These are phyloP conservation scores for Papilio aristodemus DNA, from an alignment of 1,140 invertebrate genomes.

Conservation along the genomic window DNA sequence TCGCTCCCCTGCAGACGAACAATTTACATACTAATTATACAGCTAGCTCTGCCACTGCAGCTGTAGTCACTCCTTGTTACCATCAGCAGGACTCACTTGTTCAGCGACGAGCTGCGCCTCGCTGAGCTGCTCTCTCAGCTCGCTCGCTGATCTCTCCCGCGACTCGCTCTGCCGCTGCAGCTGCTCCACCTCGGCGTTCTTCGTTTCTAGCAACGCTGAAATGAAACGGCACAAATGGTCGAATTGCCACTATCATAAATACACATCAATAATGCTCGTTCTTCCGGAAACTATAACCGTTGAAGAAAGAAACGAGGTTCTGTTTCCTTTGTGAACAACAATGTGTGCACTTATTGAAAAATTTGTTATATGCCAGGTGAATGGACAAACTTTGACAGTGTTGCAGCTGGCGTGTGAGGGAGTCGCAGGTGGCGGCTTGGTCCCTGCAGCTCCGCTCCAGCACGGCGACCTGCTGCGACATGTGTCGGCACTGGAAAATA, in stretches of 20 bases:
- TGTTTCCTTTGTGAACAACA: too few species aligned
- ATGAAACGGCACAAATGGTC: not conserved
- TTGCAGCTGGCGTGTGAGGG: slow-evolving; percentile 43
- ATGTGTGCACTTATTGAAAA: too few species aligned
- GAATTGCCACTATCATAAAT: not conserved
- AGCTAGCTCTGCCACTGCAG: too few species aligned
- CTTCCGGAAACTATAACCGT: not conserved
- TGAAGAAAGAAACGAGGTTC: too few species aligned
- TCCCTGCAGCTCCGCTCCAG: slow-evolving; percentile 34
- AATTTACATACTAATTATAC: not conserved
- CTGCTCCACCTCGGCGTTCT: slow-evolving; percentile 41
- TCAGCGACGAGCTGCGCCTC: slow-evolving; percentile 41
- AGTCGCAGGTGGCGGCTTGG: slow-evolving; percentile 38
- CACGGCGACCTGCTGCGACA: slow-evolving; percentile 38
- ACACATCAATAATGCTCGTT: not conserved
- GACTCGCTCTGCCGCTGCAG: slow-evolving; percentile 39
- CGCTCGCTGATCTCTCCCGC: slow-evolving; percentile 36
- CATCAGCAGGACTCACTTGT: slow-evolving; percentile 43
- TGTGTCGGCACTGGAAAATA: slow-evolving; percentile 40
- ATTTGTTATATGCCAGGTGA: too few species aligned
- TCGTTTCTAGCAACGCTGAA: slow-evolving; percentile 45
- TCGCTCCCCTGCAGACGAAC: slow-evolving; percentile 37
- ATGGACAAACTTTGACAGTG: slow-evolving; percentile 45
- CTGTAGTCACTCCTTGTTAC: not conserved
- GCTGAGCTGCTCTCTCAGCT: slow-evolving; percentile 47